Base-by-base conservation (phyloP, 2,888 invertebrate genomes). In the Oligia strigilis region DNA sequence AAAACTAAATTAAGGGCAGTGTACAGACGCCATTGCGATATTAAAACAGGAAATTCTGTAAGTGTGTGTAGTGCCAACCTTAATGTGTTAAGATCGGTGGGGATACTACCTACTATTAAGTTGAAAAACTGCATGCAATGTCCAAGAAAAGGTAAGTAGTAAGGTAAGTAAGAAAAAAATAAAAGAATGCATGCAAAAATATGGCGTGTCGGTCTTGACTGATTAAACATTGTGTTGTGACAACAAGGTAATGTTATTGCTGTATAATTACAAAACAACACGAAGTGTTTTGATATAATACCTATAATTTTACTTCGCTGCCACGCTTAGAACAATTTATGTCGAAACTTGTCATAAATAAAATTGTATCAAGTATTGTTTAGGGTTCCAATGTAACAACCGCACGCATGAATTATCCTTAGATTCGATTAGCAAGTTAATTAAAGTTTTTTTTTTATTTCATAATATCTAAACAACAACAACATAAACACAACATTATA, bases 91-190 rank as follows among this genome's bases (percentile, higher is more conserved):
- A 92, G 92, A 94, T 93, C 92, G 85, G 88, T 88, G 87, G 83
- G 90, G 84, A 91, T 92, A 93, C 94, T 93, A 94, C 92, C 92
- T 92, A 93, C 91, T 90, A 93, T 95, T 94, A 92, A 88, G 90
- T 90, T 86, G 90, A 90, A 93, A 92, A 91, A 90, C 46, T 81
- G 84, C 80, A 82, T 78, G 79, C 75, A 65, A 82, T 70, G 40
- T 58, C 58, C 23, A 76, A 77, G 58, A 46, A 82, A 75, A 55
- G 23, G 62, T 9, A 49, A 13, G 49, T 43, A 43, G n/a, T 62
- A 8, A 55, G 19, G 36, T 36, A 36, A 36, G 36, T 36, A 36
- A 36, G 36, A 36, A 2, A 3, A 36, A 36, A 79, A 78, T 36
- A 64, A 75, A 76, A 36, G 6, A 71, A 58, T 69, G 55, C n/a